Conservation (phyloP, 2,888 invertebrate genomes). For the Bimastos eiseni region DNA sequence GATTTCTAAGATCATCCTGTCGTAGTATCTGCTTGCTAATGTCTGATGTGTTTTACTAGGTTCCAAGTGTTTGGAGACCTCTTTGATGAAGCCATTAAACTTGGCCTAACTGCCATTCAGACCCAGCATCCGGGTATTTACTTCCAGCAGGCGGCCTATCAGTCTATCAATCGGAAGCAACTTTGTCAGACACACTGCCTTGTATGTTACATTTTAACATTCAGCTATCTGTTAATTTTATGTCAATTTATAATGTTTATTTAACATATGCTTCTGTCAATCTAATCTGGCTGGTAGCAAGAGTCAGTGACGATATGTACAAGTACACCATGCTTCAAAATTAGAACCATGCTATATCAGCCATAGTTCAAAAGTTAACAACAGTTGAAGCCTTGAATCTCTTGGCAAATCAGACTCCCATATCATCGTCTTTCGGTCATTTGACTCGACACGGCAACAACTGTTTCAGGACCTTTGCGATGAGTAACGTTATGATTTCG, state of each 20-base stretch:
- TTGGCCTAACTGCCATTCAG: conserved; percentile 88
- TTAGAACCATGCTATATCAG: neutral
- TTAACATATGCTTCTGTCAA: neutral
- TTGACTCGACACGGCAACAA: neutral
- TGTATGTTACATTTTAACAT: conserved; percentile 60
- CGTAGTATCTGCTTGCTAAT: neutral
- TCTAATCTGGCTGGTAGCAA: neutral
- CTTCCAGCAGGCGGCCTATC: conserved; percentile 90
- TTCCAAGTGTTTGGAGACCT: conserved; percentile 80
- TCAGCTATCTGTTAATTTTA: neutral
- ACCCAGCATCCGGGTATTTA: conserved; percentile 97
- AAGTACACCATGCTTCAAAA: neutral
- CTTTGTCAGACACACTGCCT: conserved; percentile 76
- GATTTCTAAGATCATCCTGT: neutral
- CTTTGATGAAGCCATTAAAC: conserved; percentile 91
- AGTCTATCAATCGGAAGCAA: conserved; percentile 76
- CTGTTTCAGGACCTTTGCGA: neutral
- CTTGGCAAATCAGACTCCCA: neutral
- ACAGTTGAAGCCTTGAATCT: neutral
- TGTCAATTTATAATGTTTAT: neutral
- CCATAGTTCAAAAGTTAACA: too few relatives aligned
- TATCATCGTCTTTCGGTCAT: neutral
- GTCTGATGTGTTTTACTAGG: conserved; percentile 47
- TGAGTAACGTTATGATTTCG: neutral
- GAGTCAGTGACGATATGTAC: neutral